Base-by-base conservation (phyloP, 1,140 invertebrate genomes). In the Armadillidium nasatum region DNA sequence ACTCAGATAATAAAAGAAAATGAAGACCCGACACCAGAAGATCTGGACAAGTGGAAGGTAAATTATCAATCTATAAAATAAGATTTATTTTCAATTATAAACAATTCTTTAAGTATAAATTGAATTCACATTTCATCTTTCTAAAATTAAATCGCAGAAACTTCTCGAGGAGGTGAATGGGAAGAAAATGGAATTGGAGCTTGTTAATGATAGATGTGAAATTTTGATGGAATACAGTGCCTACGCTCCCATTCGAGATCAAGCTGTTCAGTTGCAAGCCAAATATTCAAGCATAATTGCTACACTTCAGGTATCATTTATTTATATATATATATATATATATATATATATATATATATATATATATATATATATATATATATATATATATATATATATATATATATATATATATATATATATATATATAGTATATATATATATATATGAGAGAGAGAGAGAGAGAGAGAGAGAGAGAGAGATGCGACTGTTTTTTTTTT, bases 151-250 rank as follows among this genome's bases (percentile, higher is more conserved):
- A 33, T 76, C 75, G 22, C 72, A 84, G 86, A 88, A 88, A 82
- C 85, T 95, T 0, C 85, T 94, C 4, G 87, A 90, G 22, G 92
- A 95, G 85, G 90, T 93, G n/a, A 83, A 90, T 46, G 86, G 87
- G 68, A 89, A 93, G 74, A 94, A 94, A 85, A 87, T 89, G 15
- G 85, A 90, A 44, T 85, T 95, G 73, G 93, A 95, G 87, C 90
- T 92, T 82, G 84, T 96, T 7, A 94, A 93, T 82, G 94, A 95
- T 81, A 89, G 90, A 81, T 95, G 93, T 83, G 94, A 95, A 86
- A 87, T 90, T 75, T 84, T 96, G 2, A 91, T 95, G 88, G 93
- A 95, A 83, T 87, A 92, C 33, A 93, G 92, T 82, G 92, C 92
- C 54, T 91, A 91, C 82, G 90, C 89, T 66, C 90, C 90, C 87